phyloP scores from a whole-genome alignment of 2,888 invertebrate species.

The Lepetodrilus schrolli region DNA sequence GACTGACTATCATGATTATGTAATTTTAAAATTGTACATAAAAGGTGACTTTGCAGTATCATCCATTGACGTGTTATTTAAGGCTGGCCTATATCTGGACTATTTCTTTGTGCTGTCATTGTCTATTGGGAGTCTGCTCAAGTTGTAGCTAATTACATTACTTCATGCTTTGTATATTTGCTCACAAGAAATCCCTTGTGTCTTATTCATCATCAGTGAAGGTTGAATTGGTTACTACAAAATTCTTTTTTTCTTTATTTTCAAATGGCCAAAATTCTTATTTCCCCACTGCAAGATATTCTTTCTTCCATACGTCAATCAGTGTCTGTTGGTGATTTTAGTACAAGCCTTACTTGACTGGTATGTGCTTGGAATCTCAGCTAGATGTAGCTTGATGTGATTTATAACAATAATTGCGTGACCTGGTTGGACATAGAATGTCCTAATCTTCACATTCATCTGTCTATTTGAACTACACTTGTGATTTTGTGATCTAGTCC shows the following conservation, averaged over 20 bases:
- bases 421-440: constrained; percentile 8
- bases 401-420: background rate
- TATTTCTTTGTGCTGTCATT: background rate
- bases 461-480: constrained; percentile 21
- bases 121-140: constrained; percentile 17
- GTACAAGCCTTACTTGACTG: background rate
- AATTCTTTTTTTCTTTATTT: too few species aligned
- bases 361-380: background rate
- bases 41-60: background rate
- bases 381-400: constrained; percentile 13
- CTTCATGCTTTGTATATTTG: constrained; percentile 9
- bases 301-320: background rate
- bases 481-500: constrained; percentile 24
- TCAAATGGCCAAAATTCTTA: constrained; percentile 12
- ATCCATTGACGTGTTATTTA: constrained; percentile 9
- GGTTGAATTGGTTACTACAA: too few species aligned
- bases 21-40: constrained; percentile 25
- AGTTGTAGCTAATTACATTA: background rate
- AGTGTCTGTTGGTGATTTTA: background rate
- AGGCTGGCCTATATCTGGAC: constrained; percentile 11
- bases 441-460: background rate
- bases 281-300: constrained; percentile 3
- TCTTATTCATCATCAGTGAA: background rate
- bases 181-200: constrained; percentile 26
- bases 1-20: constrained; percentile 26